Evolutionary conservation across 1,140 invertebrate species (phyloP).

Genomic region (Lasioglossum baleicum): DNA sequence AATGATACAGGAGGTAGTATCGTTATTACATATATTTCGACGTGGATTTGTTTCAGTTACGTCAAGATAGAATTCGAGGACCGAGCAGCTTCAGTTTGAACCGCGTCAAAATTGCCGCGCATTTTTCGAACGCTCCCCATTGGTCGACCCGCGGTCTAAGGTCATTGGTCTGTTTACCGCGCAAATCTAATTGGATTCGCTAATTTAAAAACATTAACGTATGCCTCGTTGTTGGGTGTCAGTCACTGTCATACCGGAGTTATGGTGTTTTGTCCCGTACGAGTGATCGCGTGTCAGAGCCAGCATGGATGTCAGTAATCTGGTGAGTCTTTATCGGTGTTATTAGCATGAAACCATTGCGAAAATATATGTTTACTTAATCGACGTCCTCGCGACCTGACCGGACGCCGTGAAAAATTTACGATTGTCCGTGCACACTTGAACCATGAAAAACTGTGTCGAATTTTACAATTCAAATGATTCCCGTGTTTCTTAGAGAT

Average conservation of each 20-base stretch:
- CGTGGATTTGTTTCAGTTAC: not conserved
- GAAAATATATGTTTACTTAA: not conserved
- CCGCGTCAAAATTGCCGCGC: not conserved
- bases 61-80: not conserved
- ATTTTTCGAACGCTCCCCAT: not conserved
- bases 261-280: not conserved
- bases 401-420: not conserved
- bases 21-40: not conserved
- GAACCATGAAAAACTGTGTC: not conserved
- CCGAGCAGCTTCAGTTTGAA: not conserved
- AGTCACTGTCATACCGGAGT: no score
- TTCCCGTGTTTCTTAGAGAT: not conserved
- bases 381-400: no score
- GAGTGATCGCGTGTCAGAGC: not conserved
- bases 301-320: not conserved
- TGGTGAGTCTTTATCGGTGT: slow-evolving; percentile 10
- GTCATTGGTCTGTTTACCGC: slow-evolving; percentile 15
- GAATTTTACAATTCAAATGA: not conserved
- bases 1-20: no score
- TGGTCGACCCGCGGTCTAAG: not conserved
- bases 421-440: not conserved
- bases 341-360: not conserved
- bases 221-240: not conserved
- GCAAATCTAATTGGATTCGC: not conserved
- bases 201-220: slow-evolving; percentile 6